Conservation (phyloP, 1,140 invertebrate species). For the Lithobius niger region DNA sequence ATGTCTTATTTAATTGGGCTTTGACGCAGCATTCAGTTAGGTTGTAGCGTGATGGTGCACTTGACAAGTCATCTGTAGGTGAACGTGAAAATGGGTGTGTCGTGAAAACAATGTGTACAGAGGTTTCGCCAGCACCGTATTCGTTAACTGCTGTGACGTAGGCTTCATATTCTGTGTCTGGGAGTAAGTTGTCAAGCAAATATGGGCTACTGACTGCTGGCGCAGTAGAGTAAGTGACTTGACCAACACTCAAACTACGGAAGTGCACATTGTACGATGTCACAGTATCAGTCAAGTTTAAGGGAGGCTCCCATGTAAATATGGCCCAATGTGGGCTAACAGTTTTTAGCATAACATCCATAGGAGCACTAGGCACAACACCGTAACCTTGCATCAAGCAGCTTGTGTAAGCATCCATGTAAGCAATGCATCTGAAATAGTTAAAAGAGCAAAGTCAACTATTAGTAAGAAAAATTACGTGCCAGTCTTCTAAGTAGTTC, state of each 20-base stretch:
- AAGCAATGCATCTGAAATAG: conserved; percentile 54
- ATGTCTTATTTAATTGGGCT: conserved; percentile 50
- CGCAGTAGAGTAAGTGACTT: conserved; percentile 28
- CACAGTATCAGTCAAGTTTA: conserved; percentile 51
- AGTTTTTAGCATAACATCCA: conserved; percentile 49
- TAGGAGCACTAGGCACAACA: conserved; percentile 55
- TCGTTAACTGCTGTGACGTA: conserved; percentile 65
- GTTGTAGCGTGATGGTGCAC: conserved; percentile 42
- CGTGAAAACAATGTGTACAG: conserved; percentile 54
- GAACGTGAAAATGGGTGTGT: conserved; percentile 24
- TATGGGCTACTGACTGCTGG: conserved; percentile 38
- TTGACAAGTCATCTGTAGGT: not conserved
- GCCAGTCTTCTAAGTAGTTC: not conserved
- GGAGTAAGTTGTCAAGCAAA: conserved; percentile 54
- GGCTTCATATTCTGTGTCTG: conserved; percentile 61
- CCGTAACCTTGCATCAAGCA: conserved; percentile 69
- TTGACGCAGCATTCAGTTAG: conserved; percentile 58
- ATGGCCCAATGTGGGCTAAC: conserved; percentile 59
- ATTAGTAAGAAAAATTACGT: not conserved
- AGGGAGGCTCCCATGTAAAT: conserved; percentile 59
- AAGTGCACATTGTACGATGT: conserved; percentile 52
- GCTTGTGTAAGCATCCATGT: conserved; percentile 60
- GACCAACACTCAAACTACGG: conserved; percentile 36
- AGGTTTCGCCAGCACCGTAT: conserved; percentile 58
- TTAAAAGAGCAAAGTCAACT: too few relatives aligned